A percentile compares a stretch with the other conserved stretches of the same genome.
Evolutionary conservation across 1,140 invertebrate species (phyloP).

Genomic region (Tetragonula clypearis): DNA sequence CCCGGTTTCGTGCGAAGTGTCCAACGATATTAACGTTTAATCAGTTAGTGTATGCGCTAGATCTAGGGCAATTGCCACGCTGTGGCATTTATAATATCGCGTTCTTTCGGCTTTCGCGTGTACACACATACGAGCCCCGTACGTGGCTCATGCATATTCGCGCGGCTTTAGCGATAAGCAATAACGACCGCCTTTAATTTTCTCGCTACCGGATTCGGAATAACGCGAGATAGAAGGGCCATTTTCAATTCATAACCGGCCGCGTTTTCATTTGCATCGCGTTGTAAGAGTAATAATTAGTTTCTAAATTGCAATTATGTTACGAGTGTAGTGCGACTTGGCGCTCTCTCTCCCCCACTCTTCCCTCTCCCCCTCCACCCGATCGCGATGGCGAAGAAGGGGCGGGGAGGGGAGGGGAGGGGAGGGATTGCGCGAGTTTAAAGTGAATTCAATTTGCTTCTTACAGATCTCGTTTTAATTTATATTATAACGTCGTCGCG

Average conservation of each 20-base stretch:
- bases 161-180: conserved; percentile 31
- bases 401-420: no score
- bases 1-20: conserved; percentile 27
- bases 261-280: not conserved
- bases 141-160: conserved; percentile 29
- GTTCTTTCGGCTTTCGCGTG: conserved; percentile 35
- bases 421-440: not conserved
- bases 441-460: not conserved
- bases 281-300: not conserved
- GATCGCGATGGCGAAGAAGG: no score
- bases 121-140: no score
- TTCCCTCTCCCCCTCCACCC: no score
- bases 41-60: conserved; percentile 35
- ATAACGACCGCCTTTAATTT: conserved; percentile 43
- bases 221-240: not conserved
- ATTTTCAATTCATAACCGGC: conserved; percentile 24
- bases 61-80: conserved; percentile 57
- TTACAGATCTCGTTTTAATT: not conserved
- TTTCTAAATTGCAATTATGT: conserved; percentile 9
- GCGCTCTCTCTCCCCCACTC: not conserved
- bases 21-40: conserved; percentile 62
- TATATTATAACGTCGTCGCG: not conserved
- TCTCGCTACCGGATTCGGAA: not conserved
- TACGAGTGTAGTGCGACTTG: not conserved
- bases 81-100: conserved; percentile 53